Conservation (phyloP, 92 coral and sea anemone genomes). For the Porites cylindrica region DNA sequence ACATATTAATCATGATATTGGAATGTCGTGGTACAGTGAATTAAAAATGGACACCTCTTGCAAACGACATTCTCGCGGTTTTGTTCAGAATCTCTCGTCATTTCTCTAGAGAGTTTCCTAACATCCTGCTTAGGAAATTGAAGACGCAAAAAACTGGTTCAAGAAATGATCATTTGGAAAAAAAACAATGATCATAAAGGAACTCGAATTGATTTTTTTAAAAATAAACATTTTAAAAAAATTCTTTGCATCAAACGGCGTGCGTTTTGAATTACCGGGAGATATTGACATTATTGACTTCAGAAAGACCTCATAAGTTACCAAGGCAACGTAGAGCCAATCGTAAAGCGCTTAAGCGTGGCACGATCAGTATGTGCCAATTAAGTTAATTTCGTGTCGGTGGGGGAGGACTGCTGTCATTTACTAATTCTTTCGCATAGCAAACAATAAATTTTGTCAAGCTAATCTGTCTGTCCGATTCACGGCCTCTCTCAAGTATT, state of each 20-base stretch:
- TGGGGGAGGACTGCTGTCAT: conserved; percentile 77
- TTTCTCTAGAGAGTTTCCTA: background rate
- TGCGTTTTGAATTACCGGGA: conserved; percentile 3
- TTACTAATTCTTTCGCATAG: conserved; percentile 63
- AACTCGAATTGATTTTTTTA: background rate
- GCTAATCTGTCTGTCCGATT: conserved; percentile 40
- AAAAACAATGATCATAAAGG: background rate
- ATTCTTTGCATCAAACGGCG: conserved; percentile 11
- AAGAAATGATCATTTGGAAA: background rate
- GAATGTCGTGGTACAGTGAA: conserved; percentile 34
- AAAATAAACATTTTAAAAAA: background rate
- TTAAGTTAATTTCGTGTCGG: conserved; percentile 79
- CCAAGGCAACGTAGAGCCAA: conserved; percentile 82
- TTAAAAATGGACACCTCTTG: background rate
- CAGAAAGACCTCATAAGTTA: conserved; percentile 65
- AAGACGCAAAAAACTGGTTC: background rate
- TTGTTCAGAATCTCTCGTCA: conserved; percentile 18
- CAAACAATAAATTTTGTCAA: conserved; percentile 71
- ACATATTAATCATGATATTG: conserved; percentile 29
- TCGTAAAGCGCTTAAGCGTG: conserved; percentile 47
- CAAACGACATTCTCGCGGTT: conserved; percentile 33
- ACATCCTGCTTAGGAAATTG: background rate
- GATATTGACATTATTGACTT: conserved; percentile 26
- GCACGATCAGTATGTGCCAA: conserved; percentile 94
- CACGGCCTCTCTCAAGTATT: conserved; percentile 21